Base-by-base conservation (phyloP, 2,797 vertebrate species). In the Tenualosa thibaudeaui region DNA sequence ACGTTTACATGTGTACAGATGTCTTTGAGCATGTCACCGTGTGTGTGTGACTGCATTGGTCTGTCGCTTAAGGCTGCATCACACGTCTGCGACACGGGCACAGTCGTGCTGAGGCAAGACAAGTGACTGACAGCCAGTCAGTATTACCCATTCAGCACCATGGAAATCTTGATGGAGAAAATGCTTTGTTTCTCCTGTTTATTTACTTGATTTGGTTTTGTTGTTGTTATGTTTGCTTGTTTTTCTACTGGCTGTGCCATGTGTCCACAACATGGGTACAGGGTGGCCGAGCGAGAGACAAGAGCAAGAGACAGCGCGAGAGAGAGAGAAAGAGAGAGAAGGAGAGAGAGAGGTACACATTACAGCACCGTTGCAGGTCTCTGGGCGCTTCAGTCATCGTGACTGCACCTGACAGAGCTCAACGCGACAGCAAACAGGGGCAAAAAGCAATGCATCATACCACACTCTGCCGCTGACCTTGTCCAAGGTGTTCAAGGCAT, bases 401-500 rank as follows among this genome's bases (percentile, higher is more conserved):
- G 37, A 17, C 37, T 43, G 37, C 68, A 15, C 68, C 68, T 75
- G 37, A 75, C 68, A 40, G 68, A 43, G 37, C 31, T 37, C 68
- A 43, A 19, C 37, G 68, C 1, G 13, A 75, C 37, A 19, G 37
- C 37, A 58, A 49, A 65, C 40, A 37, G 56, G 43, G 31, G 56
- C 65, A 56, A 62, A 53, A 5, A 75, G 68, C 68, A 22, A 75
- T 75, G 68, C 53, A 81, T 81, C 71, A 37, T 12, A 7, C 26
- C 8, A 22, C 78, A 82, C 81, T 58, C 65, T 78, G 5, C 43
- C 26, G 85, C 24, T 85, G 84, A 54, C 84, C 84, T 85, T 87
- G 87, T 88, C 37, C 68, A 75, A 75, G 68, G 68, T 75, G 68
- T 43, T 75, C 87, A 86, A 85, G 60, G 53, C 53, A 62, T 40